Conservation (phyloP, 1,140 invertebrate species). For the Pectinophora gossypiella region DNA sequence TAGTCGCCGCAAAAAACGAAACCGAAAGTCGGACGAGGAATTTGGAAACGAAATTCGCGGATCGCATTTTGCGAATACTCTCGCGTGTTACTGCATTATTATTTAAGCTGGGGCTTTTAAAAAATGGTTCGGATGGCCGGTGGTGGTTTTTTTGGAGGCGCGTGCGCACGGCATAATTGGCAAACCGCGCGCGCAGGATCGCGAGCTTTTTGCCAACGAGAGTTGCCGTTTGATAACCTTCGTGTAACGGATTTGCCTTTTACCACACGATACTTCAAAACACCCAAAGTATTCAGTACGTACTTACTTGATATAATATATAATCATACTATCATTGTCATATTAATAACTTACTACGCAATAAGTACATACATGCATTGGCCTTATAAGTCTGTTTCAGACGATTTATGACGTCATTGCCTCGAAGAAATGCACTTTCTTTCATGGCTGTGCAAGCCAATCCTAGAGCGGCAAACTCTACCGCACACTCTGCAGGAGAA, state of each 20-base stretch:
- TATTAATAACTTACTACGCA: too few species aligned
- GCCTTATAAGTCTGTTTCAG: too few species aligned
- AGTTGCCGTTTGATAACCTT: conserved; percentile 6
- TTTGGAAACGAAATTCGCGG: conserved; percentile 69
- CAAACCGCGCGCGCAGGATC: conserved; percentile 41
- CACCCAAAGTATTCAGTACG: too few species aligned
- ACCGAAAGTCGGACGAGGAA: conserved; percentile 43
- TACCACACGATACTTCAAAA: too few species aligned
- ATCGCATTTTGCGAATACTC: conserved; percentile 72
- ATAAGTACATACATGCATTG: too few species aligned
- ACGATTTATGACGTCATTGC: too few species aligned
- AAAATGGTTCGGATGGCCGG: conserved; percentile 59
- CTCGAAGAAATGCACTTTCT: too few species aligned
- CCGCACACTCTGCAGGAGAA: too few species aligned
- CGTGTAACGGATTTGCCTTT: conserved; percentile 7
- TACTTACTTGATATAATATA: too few species aligned
- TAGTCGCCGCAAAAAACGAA: conserved; percentile 60
- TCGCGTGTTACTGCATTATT: conserved; percentile 75
- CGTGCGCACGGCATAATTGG: conserved; percentile 70
- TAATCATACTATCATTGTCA: too few species aligned
- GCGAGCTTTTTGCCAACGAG: conserved; percentile 22
- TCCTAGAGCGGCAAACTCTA: too few species aligned
- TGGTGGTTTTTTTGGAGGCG: conserved; percentile 63
- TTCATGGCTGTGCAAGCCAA: too few species aligned
- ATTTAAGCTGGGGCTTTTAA: conserved; percentile 67